phyloP scores from a whole-genome alignment of 2,797 vertebrate species.

The Scyliorhinus canicula region DNA sequence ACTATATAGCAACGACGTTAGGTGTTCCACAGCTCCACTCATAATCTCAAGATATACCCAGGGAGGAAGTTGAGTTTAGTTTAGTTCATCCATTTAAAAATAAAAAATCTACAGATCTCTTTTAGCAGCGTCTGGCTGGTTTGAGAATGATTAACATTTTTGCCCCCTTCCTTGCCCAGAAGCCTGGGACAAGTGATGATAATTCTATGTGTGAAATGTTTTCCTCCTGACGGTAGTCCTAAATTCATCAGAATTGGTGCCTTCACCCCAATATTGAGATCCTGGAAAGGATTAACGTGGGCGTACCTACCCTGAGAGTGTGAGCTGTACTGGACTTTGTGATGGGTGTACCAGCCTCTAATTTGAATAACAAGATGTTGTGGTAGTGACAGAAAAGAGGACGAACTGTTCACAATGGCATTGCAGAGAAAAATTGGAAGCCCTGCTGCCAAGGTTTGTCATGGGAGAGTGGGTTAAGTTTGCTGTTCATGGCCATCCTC shows the following conservation, averaged over 20 bases:
- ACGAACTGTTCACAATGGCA: not conserved
- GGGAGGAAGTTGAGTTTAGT: not conserved
- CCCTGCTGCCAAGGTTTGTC: not conserved
- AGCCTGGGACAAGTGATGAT: not conserved
- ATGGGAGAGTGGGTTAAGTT: not conserved
- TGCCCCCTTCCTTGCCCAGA: not conserved
- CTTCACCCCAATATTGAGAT: not conserved
- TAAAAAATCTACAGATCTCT: not conserved
- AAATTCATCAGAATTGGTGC: not conserved
- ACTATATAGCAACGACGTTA: not conserved
- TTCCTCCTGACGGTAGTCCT: not conserved
- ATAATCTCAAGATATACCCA: constrained; percentile 10
- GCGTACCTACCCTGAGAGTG: not conserved
- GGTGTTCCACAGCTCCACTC: not conserved
- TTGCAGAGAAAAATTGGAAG: not conserved
- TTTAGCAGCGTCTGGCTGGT: not conserved
- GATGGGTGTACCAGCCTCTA: not conserved
- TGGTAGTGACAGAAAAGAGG: not conserved
- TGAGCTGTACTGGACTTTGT: not conserved
- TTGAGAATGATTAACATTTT: not conserved
- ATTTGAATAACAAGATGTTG: not conserved
- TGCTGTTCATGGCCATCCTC: not conserved
- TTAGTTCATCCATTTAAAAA: not conserved
- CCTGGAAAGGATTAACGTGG: not conserved
- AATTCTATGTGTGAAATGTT: too few species aligned